phyloP scores from a whole-genome alignment of 2,113 vertebrate species.

The Pungitius pungitius region DNA sequence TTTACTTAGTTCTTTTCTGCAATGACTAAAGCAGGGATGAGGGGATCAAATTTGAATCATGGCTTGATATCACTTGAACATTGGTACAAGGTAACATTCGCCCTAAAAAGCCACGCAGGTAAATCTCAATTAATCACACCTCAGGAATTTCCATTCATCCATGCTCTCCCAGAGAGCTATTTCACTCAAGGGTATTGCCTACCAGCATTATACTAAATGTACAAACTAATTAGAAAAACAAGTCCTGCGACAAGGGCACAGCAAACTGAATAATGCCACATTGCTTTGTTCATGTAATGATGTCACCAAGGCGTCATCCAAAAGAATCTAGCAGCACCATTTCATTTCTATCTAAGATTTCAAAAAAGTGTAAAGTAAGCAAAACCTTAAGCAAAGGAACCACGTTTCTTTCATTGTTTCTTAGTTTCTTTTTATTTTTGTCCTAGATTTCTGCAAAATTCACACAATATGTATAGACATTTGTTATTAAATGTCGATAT shows the following conservation, averaged over 20 bases:
- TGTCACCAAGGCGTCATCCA: neutral
- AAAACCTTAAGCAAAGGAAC: too few relatives aligned
- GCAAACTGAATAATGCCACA: neutral
- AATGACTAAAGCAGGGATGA: neutral
- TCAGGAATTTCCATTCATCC: neutral
- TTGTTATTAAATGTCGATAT: neutral
- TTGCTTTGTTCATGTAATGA: neutral
- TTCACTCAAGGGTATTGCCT: constrained; percentile 17
- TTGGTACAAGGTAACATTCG: neutral
- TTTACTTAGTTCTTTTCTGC: neutral
- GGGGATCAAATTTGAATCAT: neutral
- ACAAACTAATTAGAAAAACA: constrained; percentile 12
- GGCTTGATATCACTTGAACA: neutral
- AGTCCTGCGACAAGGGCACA: neutral
- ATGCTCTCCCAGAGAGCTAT: constrained; percentile 1
- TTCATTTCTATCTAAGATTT: neutral
- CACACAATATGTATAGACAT: neutral
- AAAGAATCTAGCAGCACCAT: neutral
- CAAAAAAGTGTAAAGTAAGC: neutral
- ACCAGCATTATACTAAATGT: constrained; percentile 7
- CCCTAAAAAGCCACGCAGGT: neutral
- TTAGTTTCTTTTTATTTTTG: neutral
- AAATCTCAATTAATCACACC: neutral
- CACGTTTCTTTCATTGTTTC: neutral
- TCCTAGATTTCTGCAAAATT: neutral